phyloP scores from a whole-genome alignment of 1,140 invertebrate species.

The Bombus pascuorum region DNA sequence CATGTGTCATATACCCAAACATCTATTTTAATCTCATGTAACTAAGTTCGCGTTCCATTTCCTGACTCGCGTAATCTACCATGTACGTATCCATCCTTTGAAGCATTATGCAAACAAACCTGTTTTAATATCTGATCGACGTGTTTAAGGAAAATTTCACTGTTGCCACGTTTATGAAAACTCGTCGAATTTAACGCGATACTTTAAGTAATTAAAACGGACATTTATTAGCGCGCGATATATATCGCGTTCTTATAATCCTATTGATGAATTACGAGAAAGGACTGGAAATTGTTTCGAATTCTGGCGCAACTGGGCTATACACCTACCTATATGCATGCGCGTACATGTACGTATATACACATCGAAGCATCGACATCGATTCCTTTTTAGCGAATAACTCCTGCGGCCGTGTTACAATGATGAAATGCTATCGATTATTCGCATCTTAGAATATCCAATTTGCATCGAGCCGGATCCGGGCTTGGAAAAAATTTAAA shows the following conservation, averaged over 20 bases:
- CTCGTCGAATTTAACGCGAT: no score
- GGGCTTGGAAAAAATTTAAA: background rate
- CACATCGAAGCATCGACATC: constrained; percentile 46
- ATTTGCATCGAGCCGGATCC: constrained; percentile 61
- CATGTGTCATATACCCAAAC: no score
- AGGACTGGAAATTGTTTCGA: background rate
- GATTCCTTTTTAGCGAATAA: constrained; percentile 59
- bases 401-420: constrained; percentile 39
- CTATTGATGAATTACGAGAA: background rate
- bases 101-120: background rate
- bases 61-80: background rate
- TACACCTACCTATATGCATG: background rate
- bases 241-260: background rate
- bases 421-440: constrained; percentile 64
- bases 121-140: background rate
- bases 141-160: background rate
- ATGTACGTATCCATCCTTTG: background rate
- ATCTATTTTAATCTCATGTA: background rate
- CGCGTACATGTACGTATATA: no score
- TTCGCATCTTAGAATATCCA: constrained; percentile 59
- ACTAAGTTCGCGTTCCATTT: background rate
- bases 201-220: background rate
- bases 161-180: background rate
- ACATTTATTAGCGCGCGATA: background rate
- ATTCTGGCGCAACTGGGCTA: background rate